Evolutionary conservation across 2,113 vertebrate species (phyloP).

Genomic region (Coptodon bakossiorum): DNA sequence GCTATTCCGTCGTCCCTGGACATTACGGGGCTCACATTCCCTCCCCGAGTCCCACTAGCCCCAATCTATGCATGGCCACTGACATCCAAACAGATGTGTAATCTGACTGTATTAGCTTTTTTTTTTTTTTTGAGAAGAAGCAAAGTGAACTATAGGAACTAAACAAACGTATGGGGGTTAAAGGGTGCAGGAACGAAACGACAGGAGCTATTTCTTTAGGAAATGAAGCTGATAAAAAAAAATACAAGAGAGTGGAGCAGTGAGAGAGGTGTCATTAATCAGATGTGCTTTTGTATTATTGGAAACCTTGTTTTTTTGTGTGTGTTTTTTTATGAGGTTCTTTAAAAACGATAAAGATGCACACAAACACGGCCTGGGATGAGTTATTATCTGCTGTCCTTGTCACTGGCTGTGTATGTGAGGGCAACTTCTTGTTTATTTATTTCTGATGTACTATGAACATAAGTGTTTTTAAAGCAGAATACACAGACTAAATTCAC

Average conservation of each 20-base stretch:
- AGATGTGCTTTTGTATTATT: slow-evolving; percentile 39
- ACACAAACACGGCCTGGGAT: not conserved
- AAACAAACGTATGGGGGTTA: slow-evolving; percentile 21
- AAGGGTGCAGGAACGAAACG: slow-evolving; percentile 1
- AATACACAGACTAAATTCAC: not conserved
- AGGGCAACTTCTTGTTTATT: not conserved
- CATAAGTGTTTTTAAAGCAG: not conserved
- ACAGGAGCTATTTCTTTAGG: slow-evolving; percentile 37
- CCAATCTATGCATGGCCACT: slow-evolving; percentile 47
- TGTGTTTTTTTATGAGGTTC: not conserved
- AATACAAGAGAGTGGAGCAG: not conserved
- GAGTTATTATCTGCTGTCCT: slow-evolving; percentile 33
- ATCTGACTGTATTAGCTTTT: slow-evolving; percentile 60
- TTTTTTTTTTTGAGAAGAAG: slow-evolving; percentile 10
- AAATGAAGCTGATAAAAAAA: slow-evolving; percentile 60
- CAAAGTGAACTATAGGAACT: slow-evolving; percentile 54
- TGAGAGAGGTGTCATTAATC: slow-evolving; percentile 55
- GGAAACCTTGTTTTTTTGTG: slow-evolving; percentile 20
- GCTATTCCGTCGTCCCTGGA: slow-evolving; percentile 33
- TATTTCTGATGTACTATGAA: not conserved
- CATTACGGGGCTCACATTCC: slow-evolving; percentile 41
- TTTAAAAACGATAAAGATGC: slow-evolving; percentile 26
- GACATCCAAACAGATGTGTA: slow-evolving; percentile 67
- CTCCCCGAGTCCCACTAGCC: slow-evolving; percentile 20
- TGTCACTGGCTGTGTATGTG: not conserved